Evolutionary conservation across 2,113 vertebrate genomes (phyloP).

Genomic region (Sciurus niger): DNA sequence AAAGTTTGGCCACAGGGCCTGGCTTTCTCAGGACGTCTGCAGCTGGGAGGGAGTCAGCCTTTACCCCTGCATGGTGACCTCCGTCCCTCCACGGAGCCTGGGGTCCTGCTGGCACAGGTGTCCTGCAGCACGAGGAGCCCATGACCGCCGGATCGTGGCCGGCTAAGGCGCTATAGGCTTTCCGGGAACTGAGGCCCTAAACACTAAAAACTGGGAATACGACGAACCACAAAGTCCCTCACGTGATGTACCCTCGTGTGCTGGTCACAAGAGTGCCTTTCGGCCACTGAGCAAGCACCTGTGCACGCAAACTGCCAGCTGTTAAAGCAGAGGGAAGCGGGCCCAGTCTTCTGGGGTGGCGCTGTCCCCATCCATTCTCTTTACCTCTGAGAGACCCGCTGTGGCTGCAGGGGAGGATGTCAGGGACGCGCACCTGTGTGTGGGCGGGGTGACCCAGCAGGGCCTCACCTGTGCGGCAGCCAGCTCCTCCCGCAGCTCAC

Average conservation of each 20-base stretch:
- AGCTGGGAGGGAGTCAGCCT: background rate
- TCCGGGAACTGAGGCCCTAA: background rate
- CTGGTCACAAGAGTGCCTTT: background rate
- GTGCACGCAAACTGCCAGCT: fast-evolving
- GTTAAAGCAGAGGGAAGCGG: background rate
- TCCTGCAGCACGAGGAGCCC: background rate
- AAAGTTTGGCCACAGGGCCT: background rate
- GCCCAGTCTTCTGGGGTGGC: background rate
- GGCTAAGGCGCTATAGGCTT: fast-evolving
- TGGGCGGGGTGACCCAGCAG: background rate
- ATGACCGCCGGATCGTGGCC: fast-evolving
- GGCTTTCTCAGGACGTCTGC: background rate
- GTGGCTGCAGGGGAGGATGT: background rate
- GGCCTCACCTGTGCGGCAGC: too few relatives aligned
- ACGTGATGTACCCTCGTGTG: fast-evolving
- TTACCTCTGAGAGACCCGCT: background rate
- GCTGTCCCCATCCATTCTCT: fast-evolving
- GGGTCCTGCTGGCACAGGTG: background rate
- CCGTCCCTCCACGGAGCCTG: fast-evolving
- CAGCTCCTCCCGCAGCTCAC: background rate
- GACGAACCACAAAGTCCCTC: background rate
- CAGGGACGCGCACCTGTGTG: fast-evolving
- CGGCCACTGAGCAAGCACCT: background rate
- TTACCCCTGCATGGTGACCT: background rate
- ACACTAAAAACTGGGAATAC: background rate